These are phyloP conservation scores for Brevimyrus niger DNA, from an alignment of 2,113 vertebrate genomes.

Conservation along the genomic window DNA sequence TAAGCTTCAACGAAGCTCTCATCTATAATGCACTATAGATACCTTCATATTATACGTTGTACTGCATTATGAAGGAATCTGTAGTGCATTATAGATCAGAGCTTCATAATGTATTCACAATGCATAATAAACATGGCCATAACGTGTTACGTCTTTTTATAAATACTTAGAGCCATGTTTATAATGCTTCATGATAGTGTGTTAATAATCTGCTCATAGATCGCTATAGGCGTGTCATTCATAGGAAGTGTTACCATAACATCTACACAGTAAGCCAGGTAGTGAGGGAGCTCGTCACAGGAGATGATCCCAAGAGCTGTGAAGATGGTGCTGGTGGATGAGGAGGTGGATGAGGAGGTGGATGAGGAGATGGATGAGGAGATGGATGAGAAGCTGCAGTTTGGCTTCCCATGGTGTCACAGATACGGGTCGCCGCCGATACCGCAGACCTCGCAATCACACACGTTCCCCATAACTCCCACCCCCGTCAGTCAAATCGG, in stretches of 20 bases:
- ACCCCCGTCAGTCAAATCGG: neutral
- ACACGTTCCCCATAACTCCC: neutral
- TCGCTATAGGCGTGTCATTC: neutral
- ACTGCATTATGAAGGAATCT: neutral
- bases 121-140: neutral
- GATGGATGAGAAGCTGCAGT: conserved; percentile 69
- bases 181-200: neutral
- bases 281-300: conserved; percentile 55
- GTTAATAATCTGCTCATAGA: neutral
- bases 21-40: neutral
- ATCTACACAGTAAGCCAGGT: neutral
- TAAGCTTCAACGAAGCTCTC: neutral
- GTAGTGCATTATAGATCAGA: neutral
- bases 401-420: conserved; percentile 60
- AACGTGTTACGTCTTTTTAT: neutral
- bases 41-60: neutral
- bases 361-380: conserved; percentile 71
- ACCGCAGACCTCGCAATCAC: neutral
- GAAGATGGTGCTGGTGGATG: conserved; percentile 73
- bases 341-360: conserved; percentile 75
- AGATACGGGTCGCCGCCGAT: neutral
- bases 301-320: conserved; percentile 75
- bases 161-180: neutral
- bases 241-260: neutral
- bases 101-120: neutral